phyloP scores from a whole-genome alignment of 1,140 invertebrate species.

The Trinorchestia longiramus region DNA sequence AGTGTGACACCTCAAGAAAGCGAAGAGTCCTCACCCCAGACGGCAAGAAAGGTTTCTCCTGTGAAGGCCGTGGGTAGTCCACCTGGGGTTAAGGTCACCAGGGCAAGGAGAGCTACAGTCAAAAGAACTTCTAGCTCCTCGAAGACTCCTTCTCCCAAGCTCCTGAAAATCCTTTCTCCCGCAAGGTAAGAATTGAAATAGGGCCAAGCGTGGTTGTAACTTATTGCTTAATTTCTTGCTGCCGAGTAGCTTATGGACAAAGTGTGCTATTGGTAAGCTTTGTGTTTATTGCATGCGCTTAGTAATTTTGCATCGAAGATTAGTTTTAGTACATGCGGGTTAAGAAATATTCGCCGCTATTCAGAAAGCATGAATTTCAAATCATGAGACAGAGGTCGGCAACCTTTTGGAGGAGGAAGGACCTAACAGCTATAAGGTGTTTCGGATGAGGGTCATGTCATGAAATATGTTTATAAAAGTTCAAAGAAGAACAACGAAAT shows the following conservation, averaged over 20 bases:
- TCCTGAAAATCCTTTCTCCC: background rate
- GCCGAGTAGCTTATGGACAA: background rate
- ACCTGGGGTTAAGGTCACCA: background rate
- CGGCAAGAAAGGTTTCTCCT: background rate
- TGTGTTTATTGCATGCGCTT: too few species aligned
- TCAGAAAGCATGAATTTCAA: too few species aligned
- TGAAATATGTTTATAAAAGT: too few species aligned
- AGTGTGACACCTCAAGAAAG: background rate
- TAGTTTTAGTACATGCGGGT: too few species aligned
- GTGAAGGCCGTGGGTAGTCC: background rate
- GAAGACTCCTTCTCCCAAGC: slow-evolving; percentile 15
- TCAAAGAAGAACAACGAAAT: too few species aligned
- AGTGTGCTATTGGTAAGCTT: background rate
- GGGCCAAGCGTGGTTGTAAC: background rate
- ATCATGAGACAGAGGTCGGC: too few species aligned
- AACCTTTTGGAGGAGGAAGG: too few species aligned
- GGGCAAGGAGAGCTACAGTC: background rate
- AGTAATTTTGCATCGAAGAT: too few species aligned
- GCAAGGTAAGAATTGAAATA: background rate
- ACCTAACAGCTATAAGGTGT: too few species aligned
- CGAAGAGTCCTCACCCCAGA: background rate
- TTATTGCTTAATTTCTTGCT: background rate
- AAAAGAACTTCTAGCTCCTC: background rate
- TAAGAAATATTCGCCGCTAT: too few species aligned
- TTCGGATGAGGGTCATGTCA: too few species aligned